These are phyloP conservation scores for Brachyalestes nurse DNA, from an alignment of 2,797 vertebrate genomes.

Conservation along the genomic window DNA sequence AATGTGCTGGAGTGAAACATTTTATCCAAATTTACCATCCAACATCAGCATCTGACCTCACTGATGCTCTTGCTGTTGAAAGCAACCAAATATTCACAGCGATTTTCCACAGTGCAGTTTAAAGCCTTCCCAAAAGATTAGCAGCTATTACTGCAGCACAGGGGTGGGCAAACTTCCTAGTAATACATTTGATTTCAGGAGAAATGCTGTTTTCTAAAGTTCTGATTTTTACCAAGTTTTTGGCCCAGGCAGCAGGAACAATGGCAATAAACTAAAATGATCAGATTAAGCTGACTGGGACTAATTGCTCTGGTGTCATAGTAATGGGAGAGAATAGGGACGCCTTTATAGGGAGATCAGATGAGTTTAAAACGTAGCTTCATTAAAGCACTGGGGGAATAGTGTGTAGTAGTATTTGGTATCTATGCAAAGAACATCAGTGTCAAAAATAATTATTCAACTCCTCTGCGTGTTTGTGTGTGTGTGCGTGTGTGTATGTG, in stretches of 20 bases:
- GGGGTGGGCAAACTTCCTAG: neutral
- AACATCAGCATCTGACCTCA: neutral
- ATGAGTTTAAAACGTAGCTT: conserved; percentile 1
- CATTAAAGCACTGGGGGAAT: neutral
- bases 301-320: conserved; percentile 27
- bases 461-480: neutral
- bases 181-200: neutral
- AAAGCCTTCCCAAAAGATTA: no score
- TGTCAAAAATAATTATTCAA: conserved; percentile 15
- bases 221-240: neutral
- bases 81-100: no score
- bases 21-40: neutral
- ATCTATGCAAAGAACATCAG: neutral
- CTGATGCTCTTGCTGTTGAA: no score
- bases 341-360: conserved; percentile 15
- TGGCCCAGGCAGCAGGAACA: neutral
- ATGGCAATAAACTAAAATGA: neutral
- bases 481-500: conserved; percentile 14
- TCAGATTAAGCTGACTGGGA: neutral
- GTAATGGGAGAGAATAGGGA: conserved; percentile 14
- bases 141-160: no score
- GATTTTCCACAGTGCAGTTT: no score
- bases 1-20: neutral
- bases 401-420: neutral
- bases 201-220: neutral